phyloP scores from a whole-genome alignment of 2,113 vertebrate species.

The Tor tambroides region DNA sequence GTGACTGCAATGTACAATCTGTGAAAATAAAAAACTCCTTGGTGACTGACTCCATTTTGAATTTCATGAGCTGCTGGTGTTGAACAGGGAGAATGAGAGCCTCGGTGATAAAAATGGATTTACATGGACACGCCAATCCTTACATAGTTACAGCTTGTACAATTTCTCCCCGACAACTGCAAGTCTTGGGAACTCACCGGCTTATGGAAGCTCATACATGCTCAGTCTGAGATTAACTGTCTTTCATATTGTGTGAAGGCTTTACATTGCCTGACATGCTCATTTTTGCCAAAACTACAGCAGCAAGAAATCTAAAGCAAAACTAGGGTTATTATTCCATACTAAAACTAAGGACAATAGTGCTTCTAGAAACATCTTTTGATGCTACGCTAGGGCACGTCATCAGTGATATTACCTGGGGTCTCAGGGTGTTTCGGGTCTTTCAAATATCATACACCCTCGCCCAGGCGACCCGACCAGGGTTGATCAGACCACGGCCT shows the following conservation, averaged over 20 bases:
- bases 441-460: neutral
- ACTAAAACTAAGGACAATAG: neutral
- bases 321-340: neutral
- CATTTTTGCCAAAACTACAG: neutral
- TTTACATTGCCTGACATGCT: neutral
- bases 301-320: neutral
- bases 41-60: neutral
- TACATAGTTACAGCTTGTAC: conserved; percentile 7
- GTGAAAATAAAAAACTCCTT: conserved; percentile 2
- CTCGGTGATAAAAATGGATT: conserved; percentile 22
- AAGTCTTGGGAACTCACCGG: neutral
- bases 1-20: neutral
- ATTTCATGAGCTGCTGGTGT: conserved; percentile 8
- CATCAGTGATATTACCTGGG: no score
- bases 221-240: conserved; percentile 18
- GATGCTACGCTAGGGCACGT: no score
- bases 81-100: conserved; percentile 5
- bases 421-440: neutral
- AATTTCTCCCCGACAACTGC: neutral
- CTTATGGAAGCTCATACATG: neutral
- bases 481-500: neutral
- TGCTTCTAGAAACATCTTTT: no score
- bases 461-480: neutral
- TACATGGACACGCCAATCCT: conserved; percentile 16
- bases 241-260: conserved; percentile 8